Conservation (phyloP, 2,797 vertebrate genomes). For the Catharus ustulatus region DNA sequence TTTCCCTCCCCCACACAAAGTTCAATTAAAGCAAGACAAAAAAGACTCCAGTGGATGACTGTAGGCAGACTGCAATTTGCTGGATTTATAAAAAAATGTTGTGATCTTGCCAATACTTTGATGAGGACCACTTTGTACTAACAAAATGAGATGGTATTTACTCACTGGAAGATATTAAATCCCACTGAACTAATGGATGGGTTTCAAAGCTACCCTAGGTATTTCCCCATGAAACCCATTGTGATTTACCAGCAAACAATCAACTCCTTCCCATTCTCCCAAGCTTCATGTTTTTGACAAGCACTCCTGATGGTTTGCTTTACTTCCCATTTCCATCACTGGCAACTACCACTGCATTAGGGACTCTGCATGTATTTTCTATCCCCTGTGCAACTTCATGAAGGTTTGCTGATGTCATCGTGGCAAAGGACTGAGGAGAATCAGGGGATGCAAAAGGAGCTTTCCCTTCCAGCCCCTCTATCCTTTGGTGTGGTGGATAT, state of each 20-base stretch:
- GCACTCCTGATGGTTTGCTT: neutral
- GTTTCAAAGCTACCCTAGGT: constrained; percentile 8
- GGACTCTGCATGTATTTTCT: neutral
- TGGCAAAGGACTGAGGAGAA: neutral
- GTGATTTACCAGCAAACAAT: constrained; percentile 1
- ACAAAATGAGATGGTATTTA: constrained; percentile 23
- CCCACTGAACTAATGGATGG: constrained; percentile 12
- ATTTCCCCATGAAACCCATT: neutral
- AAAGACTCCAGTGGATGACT: constrained; percentile 33
- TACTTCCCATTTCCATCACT: neutral
- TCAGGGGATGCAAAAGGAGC: neutral
- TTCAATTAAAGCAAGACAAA: constrained; percentile 37
- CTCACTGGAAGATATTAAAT: constrained; percentile 26
- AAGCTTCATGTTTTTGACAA: neutral
- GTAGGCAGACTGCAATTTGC: constrained; percentile 54
- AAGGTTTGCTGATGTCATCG: neutral
- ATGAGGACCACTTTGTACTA: constrained; percentile 45
- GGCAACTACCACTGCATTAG: neutral
- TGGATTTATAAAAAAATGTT: constrained; percentile 47
- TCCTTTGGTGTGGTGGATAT: neutral
- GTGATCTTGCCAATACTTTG: constrained; percentile 57
- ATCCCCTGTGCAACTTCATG: neutral
- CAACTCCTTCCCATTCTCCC: neutral
- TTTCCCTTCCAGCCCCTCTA: neutral
- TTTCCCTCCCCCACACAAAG: neutral